These are phyloP conservation scores for Scaptomyza pallida DNA, from an alignment of 1,140 invertebrate genomes.

Conservation along the genomic window DNA sequence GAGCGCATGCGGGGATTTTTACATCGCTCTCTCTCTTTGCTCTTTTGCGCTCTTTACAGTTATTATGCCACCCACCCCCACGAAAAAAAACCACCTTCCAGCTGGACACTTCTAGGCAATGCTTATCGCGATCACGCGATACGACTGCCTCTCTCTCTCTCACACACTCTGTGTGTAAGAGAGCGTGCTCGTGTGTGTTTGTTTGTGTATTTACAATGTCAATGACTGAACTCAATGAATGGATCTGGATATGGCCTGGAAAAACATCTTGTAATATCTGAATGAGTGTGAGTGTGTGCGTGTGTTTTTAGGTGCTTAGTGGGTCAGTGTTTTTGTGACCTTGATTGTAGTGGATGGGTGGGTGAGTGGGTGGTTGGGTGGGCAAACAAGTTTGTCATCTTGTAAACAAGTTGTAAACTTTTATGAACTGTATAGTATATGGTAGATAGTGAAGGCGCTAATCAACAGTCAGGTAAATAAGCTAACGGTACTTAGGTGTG, in stretches of 20 bases:
- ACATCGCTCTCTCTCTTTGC: background rate
- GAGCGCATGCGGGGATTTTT: background rate
- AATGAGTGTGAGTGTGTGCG: constrained; percentile 9
- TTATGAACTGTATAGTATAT: background rate
- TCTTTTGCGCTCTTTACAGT: constrained; percentile 4
- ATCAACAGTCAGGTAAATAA: too few species aligned
- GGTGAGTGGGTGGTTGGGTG: constrained; percentile 12
- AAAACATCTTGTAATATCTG: constrained; percentile 7
- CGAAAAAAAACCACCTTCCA: too few species aligned
- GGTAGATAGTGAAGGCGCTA: too few species aligned
- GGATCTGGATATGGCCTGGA: constrained; percentile 15
- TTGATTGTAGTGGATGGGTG: constrained; percentile 8
- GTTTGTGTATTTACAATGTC: constrained; percentile 39
- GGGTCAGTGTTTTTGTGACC: constrained; percentile 42
- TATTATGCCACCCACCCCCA: background rate
- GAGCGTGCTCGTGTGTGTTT: background rate
- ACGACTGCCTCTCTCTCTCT: background rate
- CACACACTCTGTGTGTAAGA: constrained; percentile 1
- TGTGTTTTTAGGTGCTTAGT: constrained; percentile 22
- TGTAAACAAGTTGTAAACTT: constrained; percentile 24
- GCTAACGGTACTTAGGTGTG: too few species aligned
- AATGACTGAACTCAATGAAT: constrained; percentile 45
- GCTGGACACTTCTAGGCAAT: background rate
- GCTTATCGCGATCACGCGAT: constrained; percentile 48
- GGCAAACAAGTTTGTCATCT: background rate